A percentile compares a stretch with the other conserved stretches of the same genome.
phyloP scores from a whole-genome alignment of 2,797 vertebrate species.

The Tapirus indicus region DNA sequence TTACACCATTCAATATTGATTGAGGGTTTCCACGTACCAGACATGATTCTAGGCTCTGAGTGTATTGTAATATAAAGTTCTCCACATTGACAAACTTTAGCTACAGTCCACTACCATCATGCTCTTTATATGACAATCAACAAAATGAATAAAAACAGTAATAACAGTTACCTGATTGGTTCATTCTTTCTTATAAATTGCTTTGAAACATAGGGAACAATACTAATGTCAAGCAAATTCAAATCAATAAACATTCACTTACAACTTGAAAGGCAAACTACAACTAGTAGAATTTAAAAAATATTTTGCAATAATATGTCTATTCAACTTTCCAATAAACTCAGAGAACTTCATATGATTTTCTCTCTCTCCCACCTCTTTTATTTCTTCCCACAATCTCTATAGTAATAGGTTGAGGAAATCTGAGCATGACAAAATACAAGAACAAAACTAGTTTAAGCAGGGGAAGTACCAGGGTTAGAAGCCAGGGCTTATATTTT shows the following conservation, averaged over 20 bases:
- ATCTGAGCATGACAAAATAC: neutral
- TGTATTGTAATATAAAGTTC: neutral
- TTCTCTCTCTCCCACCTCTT: neutral
- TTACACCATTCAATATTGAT: neutral
- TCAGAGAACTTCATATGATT: neutral
- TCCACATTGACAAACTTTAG: neutral
- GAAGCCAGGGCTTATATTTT: neutral
- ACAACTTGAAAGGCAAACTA: neutral
- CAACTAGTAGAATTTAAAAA: neutral
- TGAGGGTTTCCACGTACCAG: neutral
- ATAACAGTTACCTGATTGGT: neutral
- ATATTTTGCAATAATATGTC: neutral
- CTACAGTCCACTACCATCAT: neutral
- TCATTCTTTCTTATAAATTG: neutral
- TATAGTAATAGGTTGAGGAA: neutral
- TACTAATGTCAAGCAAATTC: neutral
- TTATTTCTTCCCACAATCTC: neutral
- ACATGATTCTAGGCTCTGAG: neutral
- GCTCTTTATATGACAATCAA: neutral
- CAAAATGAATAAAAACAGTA: neutral
- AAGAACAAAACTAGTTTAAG: neutral
- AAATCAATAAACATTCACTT: neutral
- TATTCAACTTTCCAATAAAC: neutral
- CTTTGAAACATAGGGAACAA: neutral
- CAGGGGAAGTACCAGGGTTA: neutral